Conservation (phyloP, 2,888 invertebrate species). For the Crematogaster levior region DNA sequence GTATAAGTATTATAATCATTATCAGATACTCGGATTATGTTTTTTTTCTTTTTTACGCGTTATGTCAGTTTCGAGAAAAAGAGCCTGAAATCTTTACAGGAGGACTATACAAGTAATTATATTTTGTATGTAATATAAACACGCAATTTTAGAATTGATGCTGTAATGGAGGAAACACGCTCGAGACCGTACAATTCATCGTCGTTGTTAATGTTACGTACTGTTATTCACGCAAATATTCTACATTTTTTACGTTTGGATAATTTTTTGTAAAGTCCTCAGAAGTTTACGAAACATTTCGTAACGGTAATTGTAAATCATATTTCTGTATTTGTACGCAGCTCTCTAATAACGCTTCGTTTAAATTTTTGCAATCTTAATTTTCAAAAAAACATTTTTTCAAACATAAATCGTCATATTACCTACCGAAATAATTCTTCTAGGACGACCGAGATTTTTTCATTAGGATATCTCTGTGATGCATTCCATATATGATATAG, state of each 20-base stretch:
- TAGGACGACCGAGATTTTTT: conserved; percentile 9
- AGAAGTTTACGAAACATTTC: conserved; percentile 3
- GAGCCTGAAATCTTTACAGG: conserved; percentile 28
- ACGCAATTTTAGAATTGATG: conserved; percentile 1
- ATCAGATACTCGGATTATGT: conserved; percentile 61
- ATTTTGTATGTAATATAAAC: conserved; percentile 15
- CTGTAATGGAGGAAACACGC: neutral
- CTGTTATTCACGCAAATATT: neutral
- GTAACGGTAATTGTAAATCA: conserved; percentile 13
- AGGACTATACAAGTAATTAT: conserved; percentile 48
- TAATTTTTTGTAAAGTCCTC: conserved; percentile 26
- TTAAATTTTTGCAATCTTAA: conserved; percentile 10
- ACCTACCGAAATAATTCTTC: conserved; percentile 18
- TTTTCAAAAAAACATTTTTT: conserved; percentile 12
- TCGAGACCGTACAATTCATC: neutral
- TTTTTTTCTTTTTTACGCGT: conserved; percentile 35
- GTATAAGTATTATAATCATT: conserved; percentile 71
- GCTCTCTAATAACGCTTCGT: neutral
- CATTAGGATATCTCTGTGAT: conserved; percentile 27
- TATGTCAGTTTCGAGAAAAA: conserved; percentile 54
- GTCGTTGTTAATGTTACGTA: neutral
- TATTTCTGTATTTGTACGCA: neutral
- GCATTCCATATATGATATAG: conserved; percentile 4
- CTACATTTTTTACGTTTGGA: neutral
- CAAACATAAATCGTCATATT: conserved; percentile 8